A percentile compares a stretch with the other conserved stretches of the same genome.
Evolutionary conservation across 1,140 invertebrate genomes (phyloP).

Genomic region (Daktulosphaira vitifoliae): DNA sequence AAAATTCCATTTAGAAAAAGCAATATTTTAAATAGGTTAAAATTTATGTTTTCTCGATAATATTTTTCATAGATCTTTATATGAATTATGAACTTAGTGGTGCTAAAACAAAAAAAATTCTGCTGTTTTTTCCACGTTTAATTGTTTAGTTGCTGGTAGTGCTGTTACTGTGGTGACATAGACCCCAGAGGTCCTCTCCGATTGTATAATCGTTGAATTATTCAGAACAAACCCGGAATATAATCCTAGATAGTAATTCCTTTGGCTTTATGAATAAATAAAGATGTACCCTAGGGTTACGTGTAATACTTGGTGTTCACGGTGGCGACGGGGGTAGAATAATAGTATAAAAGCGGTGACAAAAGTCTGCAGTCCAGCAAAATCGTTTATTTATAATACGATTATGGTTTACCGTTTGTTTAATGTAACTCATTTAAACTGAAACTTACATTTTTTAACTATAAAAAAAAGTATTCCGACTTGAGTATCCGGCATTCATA

Average conservation of each 20-base stretch:
- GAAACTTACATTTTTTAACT: conserved; percentile 2
- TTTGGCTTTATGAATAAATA: conserved; percentile 26
- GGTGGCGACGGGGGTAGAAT: background rate
- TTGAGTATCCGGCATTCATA: too few species aligned
- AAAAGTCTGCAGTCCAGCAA: conserved; percentile 8
- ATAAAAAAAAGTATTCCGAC: background rate
- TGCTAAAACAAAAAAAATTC: too few species aligned
- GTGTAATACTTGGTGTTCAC: background rate
- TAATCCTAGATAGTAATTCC: conserved; percentile 27
- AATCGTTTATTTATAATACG: conserved; percentile 25
- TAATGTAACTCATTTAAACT: conserved; percentile 8
- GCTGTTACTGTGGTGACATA: background rate
- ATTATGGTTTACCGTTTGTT: conserved; percentile 8
- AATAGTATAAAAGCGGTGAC: background rate
- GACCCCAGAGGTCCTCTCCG: conserved; percentile 1
- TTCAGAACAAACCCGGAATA: conserved; percentile 12
- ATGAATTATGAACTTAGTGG: too few species aligned
- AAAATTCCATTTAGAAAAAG: too few species aligned
- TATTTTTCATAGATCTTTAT: too few species aligned
- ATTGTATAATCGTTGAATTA: conserved; percentile 34
- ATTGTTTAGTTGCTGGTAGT: conserved; percentile 16
- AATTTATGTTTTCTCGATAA: too few species aligned
- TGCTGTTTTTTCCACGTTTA: background rate
- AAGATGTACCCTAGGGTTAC: conserved; percentile 3
- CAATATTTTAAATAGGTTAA: too few species aligned